phyloP scores from a whole-genome alignment of 2,888 invertebrate species.

The Eulithis testata region DNA sequence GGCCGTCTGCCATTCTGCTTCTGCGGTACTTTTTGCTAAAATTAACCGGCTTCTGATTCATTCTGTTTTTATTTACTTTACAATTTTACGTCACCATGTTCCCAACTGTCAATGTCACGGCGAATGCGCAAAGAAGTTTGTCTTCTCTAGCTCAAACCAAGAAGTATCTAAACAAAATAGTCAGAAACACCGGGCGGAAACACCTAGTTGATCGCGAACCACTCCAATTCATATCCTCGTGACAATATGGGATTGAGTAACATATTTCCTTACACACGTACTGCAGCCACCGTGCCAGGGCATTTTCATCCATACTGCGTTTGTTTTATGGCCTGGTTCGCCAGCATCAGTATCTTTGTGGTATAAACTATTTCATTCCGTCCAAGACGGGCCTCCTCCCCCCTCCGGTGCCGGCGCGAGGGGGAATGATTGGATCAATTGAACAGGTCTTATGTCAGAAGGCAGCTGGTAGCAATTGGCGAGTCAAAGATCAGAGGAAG shows the following conservation, averaged over 20 bases:
- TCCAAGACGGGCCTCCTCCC: slow-evolving; percentile 46
- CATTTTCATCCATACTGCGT: slow-evolving; percentile 26
- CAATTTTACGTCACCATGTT: slow-evolving; percentile 47
- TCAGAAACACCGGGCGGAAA: slow-evolving; percentile 78
- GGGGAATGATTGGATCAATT: slow-evolving; percentile 62
- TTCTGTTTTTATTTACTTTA: slow-evolving; percentile 39
- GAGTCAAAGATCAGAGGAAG: slow-evolving; percentile 84
- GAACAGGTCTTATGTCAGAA: slow-evolving; percentile 69
- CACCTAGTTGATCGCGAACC: slow-evolving; percentile 82
- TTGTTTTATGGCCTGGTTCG: slow-evolving; percentile 10
- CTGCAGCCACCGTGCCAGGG: slow-evolving; percentile 24
- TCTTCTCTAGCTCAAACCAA: slow-evolving; percentile 43
- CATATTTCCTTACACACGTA: slow-evolving; percentile 71
- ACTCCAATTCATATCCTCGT: slow-evolving; percentile 82
- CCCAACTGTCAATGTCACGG: slow-evolving; percentile 37
- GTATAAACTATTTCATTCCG: slow-evolving; percentile 49
- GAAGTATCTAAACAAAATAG: slow-evolving; percentile 55
- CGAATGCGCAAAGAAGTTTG: slow-evolving; percentile 51
- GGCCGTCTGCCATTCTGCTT: slow-evolving; percentile 29
- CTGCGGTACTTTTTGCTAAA: slow-evolving; percentile 35
- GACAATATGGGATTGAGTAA: slow-evolving; percentile 81
- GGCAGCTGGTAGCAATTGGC: slow-evolving; percentile 80
- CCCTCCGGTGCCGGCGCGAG: slow-evolving; percentile 41
- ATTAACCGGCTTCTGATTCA: slow-evolving; percentile 37
- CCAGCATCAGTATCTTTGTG: slow-evolving; percentile 42